phyloP scores from a whole-genome alignment of 2,888 invertebrate species.

The Agriopis leucophaearia region DNA sequence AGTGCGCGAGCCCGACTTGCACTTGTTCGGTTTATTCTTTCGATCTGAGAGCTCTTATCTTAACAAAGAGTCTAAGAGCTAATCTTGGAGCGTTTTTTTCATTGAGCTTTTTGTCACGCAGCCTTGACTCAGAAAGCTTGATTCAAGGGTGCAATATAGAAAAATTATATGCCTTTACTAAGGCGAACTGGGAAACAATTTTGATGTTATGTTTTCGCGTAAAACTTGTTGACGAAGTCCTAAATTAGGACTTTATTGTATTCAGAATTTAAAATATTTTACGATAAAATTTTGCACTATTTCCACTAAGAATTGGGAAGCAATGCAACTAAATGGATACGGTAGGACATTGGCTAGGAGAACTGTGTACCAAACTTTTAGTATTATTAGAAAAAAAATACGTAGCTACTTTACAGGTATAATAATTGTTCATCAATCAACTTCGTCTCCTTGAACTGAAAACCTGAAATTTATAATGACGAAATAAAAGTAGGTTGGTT shows the following conservation, averaged over 20 bases:
- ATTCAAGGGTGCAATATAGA: background rate
- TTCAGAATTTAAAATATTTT: too few relatives aligned
- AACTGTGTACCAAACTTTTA: background rate
- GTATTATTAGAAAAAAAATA: constrained; percentile 2
- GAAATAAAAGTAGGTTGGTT: background rate
- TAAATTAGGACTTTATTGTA: too few relatives aligned
- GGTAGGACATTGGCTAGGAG: background rate
- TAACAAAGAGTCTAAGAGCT: constrained; percentile 15
- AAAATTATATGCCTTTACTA: background rate
- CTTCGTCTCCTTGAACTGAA: background rate
- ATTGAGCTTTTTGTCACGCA: too few relatives aligned
- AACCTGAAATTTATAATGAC: background rate
- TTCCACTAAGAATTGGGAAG: too few relatives aligned
- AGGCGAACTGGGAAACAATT: too few relatives aligned
- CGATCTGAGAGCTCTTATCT: constrained; percentile 18
- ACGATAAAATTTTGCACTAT: too few relatives aligned
- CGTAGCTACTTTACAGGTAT: background rate
- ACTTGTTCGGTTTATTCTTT: too few relatives aligned
- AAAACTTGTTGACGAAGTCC: too few relatives aligned
- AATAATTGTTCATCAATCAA: constrained; percentile 15
- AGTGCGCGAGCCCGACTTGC: too few relatives aligned
- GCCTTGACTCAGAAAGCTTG: background rate
- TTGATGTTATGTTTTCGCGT: too few relatives aligned
- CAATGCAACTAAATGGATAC: background rate
- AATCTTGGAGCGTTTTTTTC: background rate